phyloP scores from a whole-genome alignment of 2,797 vertebrate genomes.

The Hypotaenidia okinawae region DNA sequence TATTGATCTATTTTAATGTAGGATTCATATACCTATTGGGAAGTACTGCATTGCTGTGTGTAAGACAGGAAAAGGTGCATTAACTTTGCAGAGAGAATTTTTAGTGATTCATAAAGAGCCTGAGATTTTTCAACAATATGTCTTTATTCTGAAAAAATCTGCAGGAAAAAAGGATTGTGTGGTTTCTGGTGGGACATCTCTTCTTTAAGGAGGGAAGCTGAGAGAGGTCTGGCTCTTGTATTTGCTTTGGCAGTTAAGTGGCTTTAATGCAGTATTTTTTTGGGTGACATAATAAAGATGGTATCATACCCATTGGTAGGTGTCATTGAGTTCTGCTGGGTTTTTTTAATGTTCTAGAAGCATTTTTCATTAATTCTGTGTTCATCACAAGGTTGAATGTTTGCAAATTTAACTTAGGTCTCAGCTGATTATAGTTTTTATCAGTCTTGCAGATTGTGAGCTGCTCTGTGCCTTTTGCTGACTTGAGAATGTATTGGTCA shows the following conservation, averaged over 20 bases:
- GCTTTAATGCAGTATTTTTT: not conserved
- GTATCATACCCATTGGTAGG: not conserved
- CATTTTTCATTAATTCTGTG: not conserved
- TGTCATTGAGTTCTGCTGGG: not conserved
- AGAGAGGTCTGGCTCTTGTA: not conserved
- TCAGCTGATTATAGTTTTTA: not conserved
- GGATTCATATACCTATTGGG: constrained; percentile 35
- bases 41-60: not conserved
- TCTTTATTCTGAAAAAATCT: not conserved
- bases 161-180: not conserved
- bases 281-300: not conserved
- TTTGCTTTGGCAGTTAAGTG: not conserved
- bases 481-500: not conserved
- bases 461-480: not conserved
- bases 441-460: not conserved
- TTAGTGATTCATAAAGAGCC: not conserved
- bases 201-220: not conserved
- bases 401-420: not conserved
- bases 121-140: not conserved
- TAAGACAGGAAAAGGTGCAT: not conserved
- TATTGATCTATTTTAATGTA: constrained; percentile 64
- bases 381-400: not conserved
- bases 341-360: not conserved
- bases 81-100: constrained; percentile 1
- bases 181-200: not conserved